phyloP scores from a whole-genome alignment of 1,140 invertebrate genomes.

The Tetragnatha versicolor region DNA sequence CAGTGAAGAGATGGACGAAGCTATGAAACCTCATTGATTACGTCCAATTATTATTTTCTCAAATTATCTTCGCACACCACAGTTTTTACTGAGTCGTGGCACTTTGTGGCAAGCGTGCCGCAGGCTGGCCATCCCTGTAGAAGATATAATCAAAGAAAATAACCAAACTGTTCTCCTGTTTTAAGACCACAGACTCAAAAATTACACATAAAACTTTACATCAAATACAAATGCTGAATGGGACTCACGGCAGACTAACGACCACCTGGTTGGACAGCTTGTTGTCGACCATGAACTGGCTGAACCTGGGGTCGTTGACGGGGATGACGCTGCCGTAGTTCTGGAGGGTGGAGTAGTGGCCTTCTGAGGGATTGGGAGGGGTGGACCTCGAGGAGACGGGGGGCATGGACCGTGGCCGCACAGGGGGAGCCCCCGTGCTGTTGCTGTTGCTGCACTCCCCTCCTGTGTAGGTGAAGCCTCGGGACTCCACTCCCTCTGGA shows the following conservation, averaged over 20 bases:
- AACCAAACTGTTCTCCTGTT: too few relatives aligned
- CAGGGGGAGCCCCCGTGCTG: background rate
- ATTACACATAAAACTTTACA: background rate
- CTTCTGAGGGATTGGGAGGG: background rate
- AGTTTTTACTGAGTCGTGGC: too few relatives aligned
- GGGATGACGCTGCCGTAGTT: conserved; percentile 53
- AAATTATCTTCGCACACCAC: too few relatives aligned
- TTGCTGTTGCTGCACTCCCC: background rate
- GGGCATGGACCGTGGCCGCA: conserved; percentile 6
- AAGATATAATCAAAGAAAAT: too few relatives aligned
- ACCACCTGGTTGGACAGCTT: conserved; percentile 34
- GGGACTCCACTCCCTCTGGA: conserved; percentile 50
- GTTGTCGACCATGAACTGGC: conserved; percentile 29
- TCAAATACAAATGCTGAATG: background rate
- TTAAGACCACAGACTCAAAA: too few relatives aligned
- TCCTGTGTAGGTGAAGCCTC: conserved; percentile 41
- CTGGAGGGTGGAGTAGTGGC: conserved; percentile 44
- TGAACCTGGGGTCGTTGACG: conserved; percentile 36
- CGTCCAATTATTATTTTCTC: too few relatives aligned
- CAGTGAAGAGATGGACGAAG: too few relatives aligned
- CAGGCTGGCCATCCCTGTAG: too few relatives aligned
- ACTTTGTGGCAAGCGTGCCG: too few relatives aligned
- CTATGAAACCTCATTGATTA: too few relatives aligned
- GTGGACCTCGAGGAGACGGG: background rate
- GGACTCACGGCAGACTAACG: conserved; percentile 37